Evolutionary conservation across 2,797 vertebrate genomes (phyloP).

Genomic region (Enteromius thamalakanensis): DNA sequence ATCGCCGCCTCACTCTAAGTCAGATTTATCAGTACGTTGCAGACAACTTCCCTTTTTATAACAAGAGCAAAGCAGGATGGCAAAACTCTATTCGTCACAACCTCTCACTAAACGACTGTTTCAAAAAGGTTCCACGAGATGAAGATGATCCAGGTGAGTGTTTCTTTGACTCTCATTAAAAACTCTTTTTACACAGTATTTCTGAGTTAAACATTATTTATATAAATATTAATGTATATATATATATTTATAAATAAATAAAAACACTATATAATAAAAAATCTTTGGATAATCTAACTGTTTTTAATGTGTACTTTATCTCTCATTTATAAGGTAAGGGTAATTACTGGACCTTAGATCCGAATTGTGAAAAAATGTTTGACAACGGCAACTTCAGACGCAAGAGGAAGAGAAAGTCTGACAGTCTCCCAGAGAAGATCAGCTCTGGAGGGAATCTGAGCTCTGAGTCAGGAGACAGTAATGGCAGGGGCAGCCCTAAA

Average conservation of each 20-base stretch:
- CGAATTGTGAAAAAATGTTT: constrained; percentile 99
- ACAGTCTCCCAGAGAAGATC: constrained; percentile 70
- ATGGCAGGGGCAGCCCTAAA: constrained; percentile 81
- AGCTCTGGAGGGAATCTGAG: constrained; percentile 65
- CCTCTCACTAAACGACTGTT: constrained; percentile 95
- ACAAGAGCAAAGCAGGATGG: constrained; percentile 98
- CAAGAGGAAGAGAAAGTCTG: constrained; percentile 97
- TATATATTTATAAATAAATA: background rate
- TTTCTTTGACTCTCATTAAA: background rate
- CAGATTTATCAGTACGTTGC: constrained; percentile 99
- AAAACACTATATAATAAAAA: background rate
- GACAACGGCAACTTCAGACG: constrained; percentile 99
- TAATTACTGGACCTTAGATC: constrained; percentile 99
- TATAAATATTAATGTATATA: background rate
- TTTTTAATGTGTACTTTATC: background rate
- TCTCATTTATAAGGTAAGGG: constrained; percentile 86
- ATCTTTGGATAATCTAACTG: background rate
- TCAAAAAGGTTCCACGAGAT: constrained; percentile 96
- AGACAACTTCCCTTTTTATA: constrained; percentile 98
- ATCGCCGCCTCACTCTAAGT: constrained; percentile 92
- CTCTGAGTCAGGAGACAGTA: constrained; percentile 76
- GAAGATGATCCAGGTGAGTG: constrained; percentile 94
- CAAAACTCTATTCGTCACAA: constrained; percentile 98
- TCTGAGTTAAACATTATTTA: background rate
- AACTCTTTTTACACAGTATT: background rate